Conservation (phyloP, 2,888 invertebrate species). For the Athetis lepigone region DNA sequence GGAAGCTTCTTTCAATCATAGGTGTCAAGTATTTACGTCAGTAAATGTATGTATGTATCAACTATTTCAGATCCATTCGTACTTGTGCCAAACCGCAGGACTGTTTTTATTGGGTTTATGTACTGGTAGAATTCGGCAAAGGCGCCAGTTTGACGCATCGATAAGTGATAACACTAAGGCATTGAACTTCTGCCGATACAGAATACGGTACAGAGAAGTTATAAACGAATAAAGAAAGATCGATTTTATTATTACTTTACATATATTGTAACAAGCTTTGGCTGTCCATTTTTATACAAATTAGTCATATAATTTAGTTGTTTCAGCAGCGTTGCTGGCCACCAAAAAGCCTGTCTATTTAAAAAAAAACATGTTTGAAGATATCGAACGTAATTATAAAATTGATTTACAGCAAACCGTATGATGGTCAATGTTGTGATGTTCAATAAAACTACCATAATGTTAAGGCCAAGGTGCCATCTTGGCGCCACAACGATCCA, state of each 20-base stretch:
- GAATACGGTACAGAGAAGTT: conserved; percentile 1
- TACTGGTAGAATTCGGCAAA: conserved; percentile 5
- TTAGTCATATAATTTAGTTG: no score
- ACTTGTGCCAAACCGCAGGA: no score
- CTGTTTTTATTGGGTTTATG: no score
- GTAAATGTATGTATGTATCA: no score
- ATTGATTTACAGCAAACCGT: conserved; percentile 33
- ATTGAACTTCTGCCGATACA: conserved; percentile 12
- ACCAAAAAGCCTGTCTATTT: no score
- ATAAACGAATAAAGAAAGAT: conserved; percentile 2
- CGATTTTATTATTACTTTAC: not conserved
- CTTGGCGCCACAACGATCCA: conserved; percentile 63
- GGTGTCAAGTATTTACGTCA: no score
- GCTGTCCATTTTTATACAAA: no score
- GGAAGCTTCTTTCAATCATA: no score
- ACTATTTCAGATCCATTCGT: no score
- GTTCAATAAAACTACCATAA: conserved; percentile 77
- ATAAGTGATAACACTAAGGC: conserved; percentile 4
- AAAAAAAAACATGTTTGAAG: no score
- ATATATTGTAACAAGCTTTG: no score
- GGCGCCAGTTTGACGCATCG: conserved; percentile 29
- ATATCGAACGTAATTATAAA: conserved; percentile 14
- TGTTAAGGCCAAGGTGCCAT: conserved; percentile 83
- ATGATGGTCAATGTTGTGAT: conserved; percentile 47
- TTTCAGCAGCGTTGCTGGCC: no score